phyloP scores from a whole-genome alignment of 2,797 vertebrate species.

The Arrhamphus sclerolepis region DNA sequence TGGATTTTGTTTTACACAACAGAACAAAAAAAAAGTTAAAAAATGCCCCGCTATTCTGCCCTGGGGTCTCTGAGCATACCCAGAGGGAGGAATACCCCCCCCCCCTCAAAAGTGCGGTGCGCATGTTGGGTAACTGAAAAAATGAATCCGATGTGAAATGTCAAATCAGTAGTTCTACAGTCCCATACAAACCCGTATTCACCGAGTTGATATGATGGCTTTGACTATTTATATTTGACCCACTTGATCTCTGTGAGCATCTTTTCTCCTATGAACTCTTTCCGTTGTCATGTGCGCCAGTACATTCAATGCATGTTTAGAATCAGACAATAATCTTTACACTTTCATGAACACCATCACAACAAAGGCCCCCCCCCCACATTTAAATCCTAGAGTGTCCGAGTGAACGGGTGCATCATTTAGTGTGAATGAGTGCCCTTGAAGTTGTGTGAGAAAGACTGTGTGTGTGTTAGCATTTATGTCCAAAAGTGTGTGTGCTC shows the following conservation, averaged over 20 bases:
- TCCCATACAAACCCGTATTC: too few relatives aligned
- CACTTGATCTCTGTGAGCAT: conserved; percentile 45
- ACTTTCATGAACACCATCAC: conserved; percentile 71
- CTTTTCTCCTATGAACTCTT: conserved; percentile 26
- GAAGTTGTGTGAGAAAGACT: conserved; percentile 34
- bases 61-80: too few relatives aligned
- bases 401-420: conserved; percentile 45
- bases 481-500: conserved; percentile 44
- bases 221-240: neutral
- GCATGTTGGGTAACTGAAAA: too few relatives aligned
- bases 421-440: conserved; percentile 56
- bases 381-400: conserved; percentile 54
- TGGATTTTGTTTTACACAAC: too few relatives aligned
- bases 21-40: too few relatives aligned
- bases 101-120: too few relatives aligned
- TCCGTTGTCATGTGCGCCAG: conserved; percentile 50
- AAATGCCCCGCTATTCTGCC: too few relatives aligned
- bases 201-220: neutral
- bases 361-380: conserved; percentile 61
- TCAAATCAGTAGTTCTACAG: too few relatives aligned
- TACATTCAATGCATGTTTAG: conserved; percentile 60
- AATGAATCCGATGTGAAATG: too few relatives aligned
- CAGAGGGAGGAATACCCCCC: too few relatives aligned
- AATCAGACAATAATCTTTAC: conserved; percentile 67
- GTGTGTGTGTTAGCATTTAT: conserved; percentile 29